Conservation (phyloP, 1,140 invertebrate genomes). For the Drosophila orosa region DNA sequence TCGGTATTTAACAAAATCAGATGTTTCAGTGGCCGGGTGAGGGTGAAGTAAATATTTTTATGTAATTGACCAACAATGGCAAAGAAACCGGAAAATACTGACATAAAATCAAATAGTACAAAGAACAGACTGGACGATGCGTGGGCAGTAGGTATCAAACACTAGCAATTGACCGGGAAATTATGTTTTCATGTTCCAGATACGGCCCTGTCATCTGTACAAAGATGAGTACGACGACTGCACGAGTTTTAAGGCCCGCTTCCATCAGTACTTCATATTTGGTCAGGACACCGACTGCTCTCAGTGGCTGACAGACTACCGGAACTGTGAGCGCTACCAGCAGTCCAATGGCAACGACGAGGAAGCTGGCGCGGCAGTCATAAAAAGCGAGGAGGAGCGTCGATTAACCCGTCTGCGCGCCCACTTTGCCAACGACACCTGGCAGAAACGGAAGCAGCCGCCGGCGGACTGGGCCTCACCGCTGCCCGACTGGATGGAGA, state of each 20-base stretch:
- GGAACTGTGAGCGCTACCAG: slow-evolving; percentile 90
- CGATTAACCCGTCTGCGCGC: slow-evolving; percentile 86
- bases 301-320: slow-evolving; percentile 91
- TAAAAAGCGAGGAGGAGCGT: slow-evolving; percentile 89
- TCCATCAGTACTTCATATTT: slow-evolving; percentile 94
- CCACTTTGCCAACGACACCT: slow-evolving; percentile 90
- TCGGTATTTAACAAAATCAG: slow-evolving; percentile 50
- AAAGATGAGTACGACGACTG: slow-evolving; percentile 93
- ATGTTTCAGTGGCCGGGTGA: slow-evolving; percentile 22
- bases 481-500: slow-evolving; percentile 89
- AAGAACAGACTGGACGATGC: slow-evolving; percentile 40
- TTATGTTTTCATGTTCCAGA: slow-evolving; percentile 84
- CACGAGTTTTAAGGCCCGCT: slow-evolving; percentile 88
- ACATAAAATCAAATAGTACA: slow-evolving; percentile 21
- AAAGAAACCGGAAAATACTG: slow-evolving; percentile 25
- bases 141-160: slow-evolving; percentile 68
- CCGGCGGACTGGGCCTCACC: slow-evolving; percentile 92
- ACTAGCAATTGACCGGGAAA: too few relatives aligned
- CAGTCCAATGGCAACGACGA: slow-evolving; percentile 86
- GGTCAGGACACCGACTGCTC: slow-evolving; percentile 90
- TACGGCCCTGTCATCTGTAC: slow-evolving; percentile 90
- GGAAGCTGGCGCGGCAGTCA: slow-evolving; percentile 87
- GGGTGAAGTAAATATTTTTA: slow-evolving; percentile 3
- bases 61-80: slow-evolving; percentile 51
- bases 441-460: slow-evolving; percentile 90